Percentiles rank a stretch among this genome's conserved stretches.
Evolutionary conservation across 2,797 vertebrate species (phyloP).

Genomic region (Chelon auratus): DNA sequence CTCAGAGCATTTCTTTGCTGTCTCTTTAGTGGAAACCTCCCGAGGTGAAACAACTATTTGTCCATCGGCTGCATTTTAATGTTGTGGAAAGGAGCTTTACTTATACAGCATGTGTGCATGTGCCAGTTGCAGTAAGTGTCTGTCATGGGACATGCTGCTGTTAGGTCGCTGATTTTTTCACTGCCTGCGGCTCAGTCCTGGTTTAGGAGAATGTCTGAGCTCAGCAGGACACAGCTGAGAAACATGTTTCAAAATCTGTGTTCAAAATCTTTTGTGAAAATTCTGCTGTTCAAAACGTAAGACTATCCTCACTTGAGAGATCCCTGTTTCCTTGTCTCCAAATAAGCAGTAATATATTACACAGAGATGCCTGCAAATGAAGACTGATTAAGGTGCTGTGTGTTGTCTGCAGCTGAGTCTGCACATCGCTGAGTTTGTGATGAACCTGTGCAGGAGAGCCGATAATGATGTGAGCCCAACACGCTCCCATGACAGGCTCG

Average conservation of each 20-base stretch:
- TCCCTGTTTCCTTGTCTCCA: slow-evolving; percentile 39
- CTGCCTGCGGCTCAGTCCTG: slow-evolving; percentile 25
- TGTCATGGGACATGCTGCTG: slow-evolving; percentile 28
- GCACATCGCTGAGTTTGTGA: slow-evolving; percentile 63
- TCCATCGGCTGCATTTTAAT: slow-evolving; percentile 19
- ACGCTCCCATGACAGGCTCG: slow-evolving; percentile 32
- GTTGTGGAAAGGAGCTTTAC: slow-evolving; percentile 23
- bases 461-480: slow-evolving; percentile 64
- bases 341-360: slow-evolving; percentile 52
- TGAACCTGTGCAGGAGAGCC: slow-evolving; percentile 60
- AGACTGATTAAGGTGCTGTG: slow-evolving; percentile 75
- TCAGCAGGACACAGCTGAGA: slow-evolving; percentile 24
- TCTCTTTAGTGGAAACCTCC: slow-evolving; percentile 20
- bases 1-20: slow-evolving; percentile 21
- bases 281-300: slow-evolving; percentile 12
- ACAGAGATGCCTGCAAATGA: slow-evolving; percentile 70
- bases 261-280: slow-evolving; percentile 14
- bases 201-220: slow-evolving; percentile 12
- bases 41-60: slow-evolving; percentile 31
- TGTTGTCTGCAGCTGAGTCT: slow-evolving; percentile 70
- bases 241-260: slow-evolving; percentile 28
- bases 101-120: slow-evolving; percentile 22
- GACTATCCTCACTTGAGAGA: slow-evolving; percentile 37
- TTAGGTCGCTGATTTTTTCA: slow-evolving; percentile 21
- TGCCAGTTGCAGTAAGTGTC: slow-evolving; percentile 27